Percentiles rank a stretch among this genome's conserved stretches.
Conservation (phyloP, 1,140 invertebrate genomes). For the Phenacoccus solenopsis region DNA sequence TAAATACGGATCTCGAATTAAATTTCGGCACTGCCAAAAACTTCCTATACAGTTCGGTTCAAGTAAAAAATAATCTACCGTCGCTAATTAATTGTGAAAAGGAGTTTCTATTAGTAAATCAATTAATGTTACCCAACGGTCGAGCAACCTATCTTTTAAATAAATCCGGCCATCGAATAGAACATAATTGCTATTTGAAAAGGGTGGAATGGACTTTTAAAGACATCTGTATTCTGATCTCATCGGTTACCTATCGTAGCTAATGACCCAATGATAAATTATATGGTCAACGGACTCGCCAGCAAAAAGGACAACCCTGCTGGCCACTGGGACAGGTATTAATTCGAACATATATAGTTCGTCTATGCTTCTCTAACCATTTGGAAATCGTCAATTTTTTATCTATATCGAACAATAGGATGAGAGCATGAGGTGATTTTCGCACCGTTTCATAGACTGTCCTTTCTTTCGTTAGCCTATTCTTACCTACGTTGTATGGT, state of each 20-base stretch:
- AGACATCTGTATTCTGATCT: conserved; percentile 1
- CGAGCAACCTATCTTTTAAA: neutral
- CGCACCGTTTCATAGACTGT: too few relatives aligned
- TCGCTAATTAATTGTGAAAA: too few relatives aligned
- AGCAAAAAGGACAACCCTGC: neutral
- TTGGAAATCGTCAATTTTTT: neutral
- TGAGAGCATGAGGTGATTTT: too few relatives aligned
- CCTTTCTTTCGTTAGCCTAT: too few relatives aligned
- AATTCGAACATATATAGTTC: neutral
- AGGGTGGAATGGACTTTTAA: neutral
- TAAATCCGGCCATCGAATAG: neutral
- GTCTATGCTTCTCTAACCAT: neutral
- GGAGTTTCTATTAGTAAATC: too few relatives aligned
- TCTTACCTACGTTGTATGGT: too few relatives aligned
- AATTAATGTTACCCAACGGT: neutral
- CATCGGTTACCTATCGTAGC: neutral
- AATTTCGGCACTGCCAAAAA: too few relatives aligned
- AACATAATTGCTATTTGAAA: neutral
- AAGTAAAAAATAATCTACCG: too few relatives aligned
- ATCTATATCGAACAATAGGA: neutral
- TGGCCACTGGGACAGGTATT: neutral
- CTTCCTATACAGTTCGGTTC: too few relatives aligned
- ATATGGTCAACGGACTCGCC: neutral
- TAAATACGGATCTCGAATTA: too few relatives aligned
- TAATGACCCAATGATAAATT: neutral